These are phyloP conservation scores for Jordanella pulchra DNA, from an alignment of 2,797 vertebrate species.

Conservation along the genomic window DNA sequence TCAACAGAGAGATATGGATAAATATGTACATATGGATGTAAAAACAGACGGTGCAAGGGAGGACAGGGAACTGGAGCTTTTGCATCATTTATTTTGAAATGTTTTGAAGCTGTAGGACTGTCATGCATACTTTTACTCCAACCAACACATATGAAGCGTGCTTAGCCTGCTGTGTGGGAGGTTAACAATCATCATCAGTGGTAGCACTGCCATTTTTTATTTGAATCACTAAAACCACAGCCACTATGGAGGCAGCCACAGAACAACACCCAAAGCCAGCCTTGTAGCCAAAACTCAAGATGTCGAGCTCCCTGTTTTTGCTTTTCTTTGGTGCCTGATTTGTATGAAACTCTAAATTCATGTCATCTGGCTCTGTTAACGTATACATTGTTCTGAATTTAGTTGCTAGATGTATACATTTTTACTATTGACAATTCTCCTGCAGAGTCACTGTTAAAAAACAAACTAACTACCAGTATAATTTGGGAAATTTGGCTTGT, in stretches of 20 bases:
- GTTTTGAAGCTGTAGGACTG: slow-evolving; percentile 26
- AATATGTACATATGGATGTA: slow-evolving; percentile 28
- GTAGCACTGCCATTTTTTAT: slow-evolving; percentile 39
- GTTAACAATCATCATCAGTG: slow-evolving; percentile 35
- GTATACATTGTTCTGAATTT: background rate
- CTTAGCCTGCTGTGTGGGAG: slow-evolving; percentile 7
- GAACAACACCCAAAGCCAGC: slow-evolving; percentile 51
- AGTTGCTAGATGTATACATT: background rate
- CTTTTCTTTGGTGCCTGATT: slow-evolving; percentile 28
- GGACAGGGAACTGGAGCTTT: slow-evolving; percentile 30
- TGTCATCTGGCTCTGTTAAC: background rate
- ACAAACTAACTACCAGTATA: too few species aligned
- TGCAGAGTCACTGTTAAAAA: background rate
- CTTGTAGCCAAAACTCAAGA: slow-evolving; percentile 52
- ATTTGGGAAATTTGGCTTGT: background rate
- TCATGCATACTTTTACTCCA: slow-evolving; percentile 13
- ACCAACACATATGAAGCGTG: slow-evolving; percentile 1
- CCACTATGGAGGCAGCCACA: slow-evolving; percentile 43
- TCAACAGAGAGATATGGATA: slow-evolving; percentile 79
- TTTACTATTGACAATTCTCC: background rate
- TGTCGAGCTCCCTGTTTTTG: slow-evolving; percentile 21
- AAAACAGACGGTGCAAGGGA: slow-evolving; percentile 20
- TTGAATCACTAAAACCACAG: slow-evolving; percentile 41
- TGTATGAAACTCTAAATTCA: background rate
- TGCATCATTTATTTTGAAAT: slow-evolving; percentile 48